Evolutionary conservation across 2,113 vertebrate species (phyloP), one percentile per base, ranked within the genome.

Genomic region (Porphyrio hochstetteri): DNA sequence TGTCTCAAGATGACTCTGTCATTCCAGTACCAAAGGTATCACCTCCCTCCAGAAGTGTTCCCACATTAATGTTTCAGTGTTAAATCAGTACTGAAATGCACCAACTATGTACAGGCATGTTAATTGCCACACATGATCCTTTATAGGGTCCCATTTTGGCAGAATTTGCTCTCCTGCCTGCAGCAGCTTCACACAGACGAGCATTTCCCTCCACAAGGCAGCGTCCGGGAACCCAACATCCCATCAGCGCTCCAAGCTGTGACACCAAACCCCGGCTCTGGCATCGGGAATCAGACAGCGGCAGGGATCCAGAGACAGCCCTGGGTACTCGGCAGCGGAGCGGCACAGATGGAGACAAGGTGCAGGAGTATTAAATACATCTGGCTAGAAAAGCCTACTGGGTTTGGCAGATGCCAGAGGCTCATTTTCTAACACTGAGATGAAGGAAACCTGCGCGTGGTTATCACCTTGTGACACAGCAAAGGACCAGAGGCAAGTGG

Each of bases 381-480:
- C 74, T 12, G 50, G 60, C 38, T 18, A 78, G 52, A 24, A 74
- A 50, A 0, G 23, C 3, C 0, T 29, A 5, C 0, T 0, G 24
- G 10, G 35, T 3, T 15, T 7, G 38, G 70, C 31, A 35, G 29
- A 2, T 17, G 48, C 29, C 46, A 52, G 52, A 52, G 28, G 36
- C 52, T 93, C 2, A 2, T 13, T 44, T 74, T 60, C 14, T 20
- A 18, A 56, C 14, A 4, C 0, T 2, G 53, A 11, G 21, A 7
- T 0, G 38, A 18, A 46, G 31, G 59, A 72, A 36, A 60, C 15
- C 40, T 1, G 0, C 17, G 6, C 21, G 4, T 0, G 0, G 42
- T 9, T 35, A 20, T 29, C 29, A 2, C 79, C 29, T 29, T 52
- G 64, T 3, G 3, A 16, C 3, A 0, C 48, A 52, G 48, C 14